Base-by-base conservation (phyloP, 2,888 invertebrate genomes). In the Melieria crassipennis region DNA sequence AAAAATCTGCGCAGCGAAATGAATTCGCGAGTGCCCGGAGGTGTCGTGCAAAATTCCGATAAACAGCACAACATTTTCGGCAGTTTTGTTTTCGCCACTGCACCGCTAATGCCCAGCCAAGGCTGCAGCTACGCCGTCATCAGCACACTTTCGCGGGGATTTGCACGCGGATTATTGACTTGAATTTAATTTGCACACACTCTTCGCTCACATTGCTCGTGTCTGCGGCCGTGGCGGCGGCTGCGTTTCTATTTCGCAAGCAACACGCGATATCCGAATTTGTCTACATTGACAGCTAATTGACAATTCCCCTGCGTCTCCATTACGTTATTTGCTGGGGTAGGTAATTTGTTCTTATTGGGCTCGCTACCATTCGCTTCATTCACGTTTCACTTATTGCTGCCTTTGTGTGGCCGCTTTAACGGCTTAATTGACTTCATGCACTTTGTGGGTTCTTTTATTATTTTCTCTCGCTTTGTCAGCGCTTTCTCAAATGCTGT, bases 341-440 rank as follows among this genome's bases (percentile, higher is more conserved):
- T 6, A 4, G 0, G 50, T 6, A 4, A 9, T 10, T 50, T 13
- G 50, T 50, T 50, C 9, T 4, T n/a, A 13, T 43, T n/a, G 11
- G 3, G 13, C 45, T 65, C 30, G 30, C 30, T 30, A 30, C 5
- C 30, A n/a, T 7, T 58, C 13, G 5, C 58, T 5, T 9, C 7
- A 13, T 10, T 45, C 43, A 43, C 55, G 55, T 65, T 65, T 50
- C 64, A 45, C 55, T 65, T 55, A 9, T 50, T 55, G 13, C 9
- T 45, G 16, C 30, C n/a, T 64, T 30, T 58, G 43, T 4, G 16
- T 13, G 43, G 11, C 7, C n/a, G 47, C 30, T 30, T 30, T 30
- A 30, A 46, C 47, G 46, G 47, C 55, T 65, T 65, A 65, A 65
- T 65, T 65, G 64, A 65, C 64, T n/a, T 30, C 13, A 45, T 43